Base-by-base conservation (phyloP, 2,797 vertebrate genomes). In the Gymnoscopelus braueri region DNA sequence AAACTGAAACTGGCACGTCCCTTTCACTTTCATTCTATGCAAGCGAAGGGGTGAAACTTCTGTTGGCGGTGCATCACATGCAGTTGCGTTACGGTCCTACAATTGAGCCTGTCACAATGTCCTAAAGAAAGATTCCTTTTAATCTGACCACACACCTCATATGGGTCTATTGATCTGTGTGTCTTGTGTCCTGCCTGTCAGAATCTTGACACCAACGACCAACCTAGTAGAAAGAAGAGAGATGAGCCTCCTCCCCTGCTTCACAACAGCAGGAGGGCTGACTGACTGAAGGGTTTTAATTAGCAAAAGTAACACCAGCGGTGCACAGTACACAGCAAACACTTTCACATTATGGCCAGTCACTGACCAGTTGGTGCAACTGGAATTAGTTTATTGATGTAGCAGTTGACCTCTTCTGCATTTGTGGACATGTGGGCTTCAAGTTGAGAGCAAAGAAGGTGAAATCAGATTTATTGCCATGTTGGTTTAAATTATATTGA, bases 201-300 rank as follows among this genome's bases (percentile, higher is more conserved):
- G 23, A 1, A 9, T 35, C 23, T 63, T 15, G 48, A 4, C 49
- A 39, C 23, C 19, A 10, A 14, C 12, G 35, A 39, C 23, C 19
- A 10, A 14, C 12, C 53, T 13, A 55, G 63, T 32, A 60, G 44
- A 53, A 60, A 67, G 71, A 74, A 60, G 67, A 66, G 39, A 63
- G 60, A 70, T 3, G 3, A 60, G 67, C 44, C 44, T 8, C 13
- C 14, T 2, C 3, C n/a, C 35, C 48, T 50, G 19, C 48, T n/a
- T 57, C 7, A 60, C 52, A 19, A 62, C 65, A 71, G 65, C 65
- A 65, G 73, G 57, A 44, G 4, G 5, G 48, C 29, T 23, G 15
- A 60, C 50, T 44, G 19, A 10, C 63, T 23, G 51, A 53, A 39
- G 10, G 59, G 23, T 14, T 72, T 3, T 49, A 11, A 57, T 66